Evolutionary conservation across 2,113 vertebrate genomes (phyloP), one percentile per base, ranked within the genome.

Genomic region (Misgurnus mizolepis): DNA sequence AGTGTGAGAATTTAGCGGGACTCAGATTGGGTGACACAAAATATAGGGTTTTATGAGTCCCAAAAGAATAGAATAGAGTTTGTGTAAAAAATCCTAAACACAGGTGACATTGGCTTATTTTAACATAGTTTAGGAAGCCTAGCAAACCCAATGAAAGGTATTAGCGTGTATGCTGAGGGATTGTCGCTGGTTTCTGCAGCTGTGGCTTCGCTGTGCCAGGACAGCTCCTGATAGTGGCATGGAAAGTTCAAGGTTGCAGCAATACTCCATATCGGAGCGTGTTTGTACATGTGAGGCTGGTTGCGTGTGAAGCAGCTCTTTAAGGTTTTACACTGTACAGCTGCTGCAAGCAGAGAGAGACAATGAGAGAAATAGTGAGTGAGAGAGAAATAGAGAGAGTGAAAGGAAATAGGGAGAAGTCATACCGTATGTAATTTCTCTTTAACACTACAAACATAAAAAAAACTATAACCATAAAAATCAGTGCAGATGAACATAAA

Each of bases 191-290:
- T 76, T 81, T 76, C 41, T 76, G 76, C 80, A 84, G 79, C 82
- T 84, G 79, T 22, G 40, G 64, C 69, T 76, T 40, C 14, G n/a
- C 56, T 56, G 66, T 84, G 82, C 65, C 67, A 81, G 69, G 43
- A 58, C 76, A 72, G 62, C 43, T 67, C 71, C 71, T 86, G 69
- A 78, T 71, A 77, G 82, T 88, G 79, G 77, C 85, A 88, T 41
- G 43, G 4, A 85, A 81, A 89, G 90, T 91, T 92, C 87, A 89
- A 88, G 89, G 89, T 83, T 90, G 89, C 74, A 76, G 86, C 61
- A 66, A 55, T 82, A 60, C 75, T 50, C 41, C 56, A 53, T 84
- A 79, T 83, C 53, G 27, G 61, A 55, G 85, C 90, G 85, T 85
- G 90, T 91, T 85, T 76, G 74, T 87, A 85, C 90, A 88, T 77